Conservation (phyloP, 1,140 invertebrate genomes). For the Hyles vespertilio region DNA sequence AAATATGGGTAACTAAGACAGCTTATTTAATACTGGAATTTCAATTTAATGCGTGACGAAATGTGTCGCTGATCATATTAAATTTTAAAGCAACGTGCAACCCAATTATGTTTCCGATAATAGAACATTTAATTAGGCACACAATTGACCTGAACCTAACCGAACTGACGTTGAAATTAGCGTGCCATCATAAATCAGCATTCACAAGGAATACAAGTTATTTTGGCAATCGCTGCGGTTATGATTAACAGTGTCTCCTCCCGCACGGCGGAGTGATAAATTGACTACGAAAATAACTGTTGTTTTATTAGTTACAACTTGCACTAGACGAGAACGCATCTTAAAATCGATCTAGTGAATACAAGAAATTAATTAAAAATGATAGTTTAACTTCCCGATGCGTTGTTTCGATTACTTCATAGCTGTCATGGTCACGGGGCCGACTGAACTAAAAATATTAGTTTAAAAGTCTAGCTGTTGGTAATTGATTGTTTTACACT, state of each 20-base stretch:
- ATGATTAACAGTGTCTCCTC: constrained; percentile 59
- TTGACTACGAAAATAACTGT: constrained; percentile 60
- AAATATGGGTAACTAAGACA: no score
- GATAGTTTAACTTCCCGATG: no score
- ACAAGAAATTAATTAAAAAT: no score
- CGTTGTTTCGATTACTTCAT: no score
- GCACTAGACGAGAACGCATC: constrained; percentile 10
- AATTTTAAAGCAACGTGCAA: not conserved
- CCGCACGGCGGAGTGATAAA: constrained; percentile 52
- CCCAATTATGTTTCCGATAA: not conserved
- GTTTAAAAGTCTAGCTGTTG: no score
- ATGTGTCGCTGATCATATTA: no score
- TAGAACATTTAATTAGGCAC: not conserved
- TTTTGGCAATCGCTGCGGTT: constrained; percentile 65
- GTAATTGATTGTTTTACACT: no score
- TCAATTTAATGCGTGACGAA: no score
- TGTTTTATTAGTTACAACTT: constrained; percentile 45
- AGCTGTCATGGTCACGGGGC: no score
- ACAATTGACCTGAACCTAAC: constrained; percentile 1
- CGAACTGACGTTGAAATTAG: constrained; percentile 44
- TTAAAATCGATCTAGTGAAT: no score
- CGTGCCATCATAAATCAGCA: constrained; percentile 58
- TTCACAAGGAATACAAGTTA: constrained; percentile 54
- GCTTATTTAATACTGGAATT: no score
- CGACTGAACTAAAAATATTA: no score